Evolutionary conservation across 2,797 vertebrate genomes (phyloP).

Genomic region (Phalanger gymnotis): DNA sequence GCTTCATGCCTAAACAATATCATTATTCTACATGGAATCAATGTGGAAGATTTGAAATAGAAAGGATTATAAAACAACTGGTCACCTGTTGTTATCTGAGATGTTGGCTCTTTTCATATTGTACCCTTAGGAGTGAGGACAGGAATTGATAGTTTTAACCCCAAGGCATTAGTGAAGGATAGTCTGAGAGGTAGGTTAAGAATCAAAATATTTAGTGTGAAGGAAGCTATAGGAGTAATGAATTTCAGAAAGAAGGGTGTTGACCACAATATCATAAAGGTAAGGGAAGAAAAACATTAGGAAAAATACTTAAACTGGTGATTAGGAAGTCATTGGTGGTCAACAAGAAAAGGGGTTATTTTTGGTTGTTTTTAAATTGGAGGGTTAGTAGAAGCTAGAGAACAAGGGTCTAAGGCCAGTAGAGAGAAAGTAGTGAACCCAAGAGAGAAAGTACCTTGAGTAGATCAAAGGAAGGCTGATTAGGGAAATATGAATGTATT

Average conservation of each 20-base stretch:
- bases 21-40: constrained; percentile 50
- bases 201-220: not conserved
- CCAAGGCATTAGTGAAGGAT: not conserved
- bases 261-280: not conserved
- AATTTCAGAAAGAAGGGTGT: not conserved
- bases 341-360: not conserved
- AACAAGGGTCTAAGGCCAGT: not conserved
- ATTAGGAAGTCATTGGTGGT: not conserved
- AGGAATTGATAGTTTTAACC: not conserved
- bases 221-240: not conserved
- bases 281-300: not conserved
- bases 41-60: constrained; percentile 64
- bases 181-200: not conserved
- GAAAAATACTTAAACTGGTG: not conserved
- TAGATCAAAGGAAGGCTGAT: not conserved
- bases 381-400: not conserved
- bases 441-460: not conserved
- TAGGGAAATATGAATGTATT: not conserved
- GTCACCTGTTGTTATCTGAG: constrained; percentile 57
- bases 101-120: constrained; percentile 50
- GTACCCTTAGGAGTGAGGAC: constrained; percentile 39
- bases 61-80: constrained; percentile 52
- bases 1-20: constrained; percentile 42
- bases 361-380: not conserved
- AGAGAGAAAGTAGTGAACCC: not conserved